A percentile compares a stretch with the other conserved stretches of the same genome.
phyloP scores from a whole-genome alignment of 2,888 invertebrate species.

The Danaus chrysippus region DNA sequence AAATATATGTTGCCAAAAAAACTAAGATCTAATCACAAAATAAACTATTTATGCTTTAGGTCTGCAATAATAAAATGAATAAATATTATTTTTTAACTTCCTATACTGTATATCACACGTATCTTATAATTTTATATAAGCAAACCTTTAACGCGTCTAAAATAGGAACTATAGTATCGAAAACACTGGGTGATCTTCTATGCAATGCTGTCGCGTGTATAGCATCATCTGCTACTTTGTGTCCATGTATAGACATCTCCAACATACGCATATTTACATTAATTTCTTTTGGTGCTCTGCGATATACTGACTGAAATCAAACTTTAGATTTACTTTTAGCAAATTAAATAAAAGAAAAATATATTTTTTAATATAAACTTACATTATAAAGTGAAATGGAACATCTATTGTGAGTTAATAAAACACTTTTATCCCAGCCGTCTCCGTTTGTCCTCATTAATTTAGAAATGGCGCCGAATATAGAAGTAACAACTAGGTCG shows the following conservation, averaged over 20 bases:
- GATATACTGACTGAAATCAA: constrained; percentile 66
- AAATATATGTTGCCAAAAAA: too few species aligned
- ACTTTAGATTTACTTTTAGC: background rate
- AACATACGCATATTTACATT: constrained; percentile 69
- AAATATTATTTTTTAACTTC: background rate
- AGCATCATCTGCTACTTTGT: constrained; percentile 76
- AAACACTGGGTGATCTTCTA: constrained; percentile 49
- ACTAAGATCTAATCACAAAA: too few species aligned
- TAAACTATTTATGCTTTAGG: too few species aligned
- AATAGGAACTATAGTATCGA: constrained; percentile 36
- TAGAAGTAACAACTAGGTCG: constrained; percentile 52
- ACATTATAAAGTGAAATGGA: constrained; percentile 56
- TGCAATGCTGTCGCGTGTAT: constrained; percentile 67
- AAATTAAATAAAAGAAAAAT: background rate
- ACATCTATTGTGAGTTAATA: constrained; percentile 53
- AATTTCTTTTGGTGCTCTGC: constrained; percentile 57
- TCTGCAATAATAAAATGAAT: too few species aligned
- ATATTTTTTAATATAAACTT: constrained; percentile 34
- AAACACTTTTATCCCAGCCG: constrained; percentile 41
- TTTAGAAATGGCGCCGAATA: constrained; percentile 41
- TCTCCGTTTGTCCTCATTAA: constrained; percentile 38
- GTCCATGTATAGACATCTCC: constrained; percentile 82
- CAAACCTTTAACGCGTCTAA: constrained; percentile 49
- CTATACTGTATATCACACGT: too few species aligned
- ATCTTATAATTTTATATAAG: background rate